These are phyloP conservation scores for Sebastes wilsoni DNA, from an alignment of 2,797 vertebrate genomes.

Conservation along the genomic window DNA sequence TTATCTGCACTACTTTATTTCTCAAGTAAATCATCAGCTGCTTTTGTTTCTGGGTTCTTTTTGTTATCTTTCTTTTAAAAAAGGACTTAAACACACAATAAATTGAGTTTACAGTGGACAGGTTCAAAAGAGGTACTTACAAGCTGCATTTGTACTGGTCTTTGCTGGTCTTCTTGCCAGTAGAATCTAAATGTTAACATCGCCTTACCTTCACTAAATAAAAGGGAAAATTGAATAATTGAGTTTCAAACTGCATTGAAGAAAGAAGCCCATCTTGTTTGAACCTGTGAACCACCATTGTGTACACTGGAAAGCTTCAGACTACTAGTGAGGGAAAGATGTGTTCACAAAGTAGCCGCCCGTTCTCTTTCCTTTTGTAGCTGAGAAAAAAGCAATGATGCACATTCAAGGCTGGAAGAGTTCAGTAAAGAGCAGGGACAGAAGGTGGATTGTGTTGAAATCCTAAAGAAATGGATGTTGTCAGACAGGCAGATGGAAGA, in stretches of 20 bases:
- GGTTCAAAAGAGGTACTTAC: background rate
- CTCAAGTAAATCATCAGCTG: background rate
- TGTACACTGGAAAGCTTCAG: background rate
- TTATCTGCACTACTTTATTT: background rate
- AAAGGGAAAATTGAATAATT: background rate
- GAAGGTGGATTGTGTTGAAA: background rate
- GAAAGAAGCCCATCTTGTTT: background rate
- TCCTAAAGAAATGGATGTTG: background rate
- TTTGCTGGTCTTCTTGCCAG: background rate
- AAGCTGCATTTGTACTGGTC: background rate
- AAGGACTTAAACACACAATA: background rate
- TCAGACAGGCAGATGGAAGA: background rate
- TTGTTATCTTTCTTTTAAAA: background rate
- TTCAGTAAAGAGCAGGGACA: background rate
- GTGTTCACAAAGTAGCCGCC: background rate
- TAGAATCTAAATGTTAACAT: background rate
- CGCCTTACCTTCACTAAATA: background rate
- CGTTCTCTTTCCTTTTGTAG: constrained; percentile 7
- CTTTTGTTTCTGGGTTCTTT: background rate
- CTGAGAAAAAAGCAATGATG: background rate
- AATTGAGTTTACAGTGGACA: background rate
- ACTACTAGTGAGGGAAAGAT: background rate
- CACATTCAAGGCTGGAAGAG: background rate
- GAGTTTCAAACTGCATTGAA: background rate
- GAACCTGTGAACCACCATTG: background rate